Evolutionary conservation across 30 jellyfish, hydroid and myxozoan genomes (phyloP).

Genomic region (Aurelia aurita complex sp. Pacific): DNA sequence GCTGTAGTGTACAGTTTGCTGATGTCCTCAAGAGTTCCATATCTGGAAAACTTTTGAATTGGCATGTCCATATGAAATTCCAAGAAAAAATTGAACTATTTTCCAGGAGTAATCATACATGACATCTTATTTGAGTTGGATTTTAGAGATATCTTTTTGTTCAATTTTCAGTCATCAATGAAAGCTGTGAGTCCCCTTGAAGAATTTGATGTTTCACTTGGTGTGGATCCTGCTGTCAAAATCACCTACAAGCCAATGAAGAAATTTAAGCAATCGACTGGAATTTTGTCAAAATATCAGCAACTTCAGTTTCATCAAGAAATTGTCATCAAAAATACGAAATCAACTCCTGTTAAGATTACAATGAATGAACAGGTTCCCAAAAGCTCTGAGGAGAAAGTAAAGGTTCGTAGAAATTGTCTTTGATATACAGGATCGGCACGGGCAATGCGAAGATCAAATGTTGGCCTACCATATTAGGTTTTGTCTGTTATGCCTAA

Average conservation of each 20-base stretch:
- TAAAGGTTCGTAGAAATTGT: constrained; percentile 56
- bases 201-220: no score
- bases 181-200: constrained; percentile 8
- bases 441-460: no score
- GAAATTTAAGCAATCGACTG: background rate
- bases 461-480: no score
- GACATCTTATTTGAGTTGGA: no score
- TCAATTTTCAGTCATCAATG: constrained; percentile 59
- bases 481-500: no score
- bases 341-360: constrained; percentile 54
- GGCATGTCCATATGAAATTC: no score
- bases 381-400: constrained; percentile 69
- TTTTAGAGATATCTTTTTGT: background rate
- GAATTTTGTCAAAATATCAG: no score
- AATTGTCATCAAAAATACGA: constrained; percentile 79
- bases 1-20: no score
- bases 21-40: no score
- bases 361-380: constrained; percentile 82
- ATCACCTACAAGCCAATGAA: constrained; percentile 88
- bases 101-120: background rate
- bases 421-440: no score
- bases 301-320: constrained; percentile 67
- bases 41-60: no score
- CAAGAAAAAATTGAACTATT: background rate
- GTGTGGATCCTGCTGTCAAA: constrained; percentile 52